These are phyloP conservation scores for Oligia strigilis DNA, from an alignment of 2,888 invertebrate species.

Conservation along the genomic window DNA sequence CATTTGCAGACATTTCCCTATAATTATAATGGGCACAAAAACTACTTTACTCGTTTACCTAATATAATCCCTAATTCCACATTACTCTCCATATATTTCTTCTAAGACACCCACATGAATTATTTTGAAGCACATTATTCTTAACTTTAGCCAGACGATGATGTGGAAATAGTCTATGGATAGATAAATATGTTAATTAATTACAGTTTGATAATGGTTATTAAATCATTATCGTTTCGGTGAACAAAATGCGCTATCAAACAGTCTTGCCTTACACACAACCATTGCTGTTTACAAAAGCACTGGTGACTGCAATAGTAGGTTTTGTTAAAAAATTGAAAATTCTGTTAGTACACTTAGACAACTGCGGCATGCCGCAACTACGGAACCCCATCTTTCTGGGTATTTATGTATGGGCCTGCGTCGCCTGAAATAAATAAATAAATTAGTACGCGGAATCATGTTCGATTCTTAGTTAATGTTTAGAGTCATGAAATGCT, in stretches of 20 bases:
- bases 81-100: neutral
- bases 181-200: neutral
- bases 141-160: neutral
- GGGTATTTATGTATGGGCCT: neutral
- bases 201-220: neutral
- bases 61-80: neutral
- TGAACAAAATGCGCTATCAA: neutral
- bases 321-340: neutral
- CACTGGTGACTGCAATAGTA: neutral
- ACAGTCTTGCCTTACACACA: neutral
- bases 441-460: neutral
- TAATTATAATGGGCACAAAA: neutral
- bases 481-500: conserved; percentile 2
- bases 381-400: neutral
- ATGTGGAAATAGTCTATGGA: neutral
- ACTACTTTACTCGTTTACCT: neutral
- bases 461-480: neutral
- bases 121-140: neutral
- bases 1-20: neutral
- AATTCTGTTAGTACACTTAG: too few species aligned
- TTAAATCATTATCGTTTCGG: neutral
- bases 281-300: neutral
- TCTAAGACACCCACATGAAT: neutral
- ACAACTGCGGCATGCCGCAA: neutral
- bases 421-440: too few species aligned